Conservation (phyloP, 2,888 invertebrate genomes). For the Zhuqinia jingwanae region DNA sequence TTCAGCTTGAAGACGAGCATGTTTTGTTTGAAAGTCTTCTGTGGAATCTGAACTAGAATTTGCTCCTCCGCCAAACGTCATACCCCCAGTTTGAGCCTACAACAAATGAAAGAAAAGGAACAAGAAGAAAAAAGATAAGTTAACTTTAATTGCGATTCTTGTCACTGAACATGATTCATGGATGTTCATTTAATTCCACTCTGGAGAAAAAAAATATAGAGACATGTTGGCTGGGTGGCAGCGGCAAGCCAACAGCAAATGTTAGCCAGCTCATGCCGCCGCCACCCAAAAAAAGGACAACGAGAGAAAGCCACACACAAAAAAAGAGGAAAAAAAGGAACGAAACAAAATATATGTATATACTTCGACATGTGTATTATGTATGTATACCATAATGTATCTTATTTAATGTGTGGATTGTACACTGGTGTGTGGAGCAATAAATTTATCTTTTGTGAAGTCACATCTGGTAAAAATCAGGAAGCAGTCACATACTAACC, state of each 20-base stretch:
- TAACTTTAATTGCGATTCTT: slow-evolving; percentile 60
- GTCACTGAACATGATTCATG: slow-evolving; percentile 68
- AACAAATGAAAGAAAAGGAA: slow-evolving; percentile 29
- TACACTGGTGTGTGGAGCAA: slow-evolving; percentile 38
- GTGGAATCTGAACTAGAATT: slow-evolving; percentile 82
- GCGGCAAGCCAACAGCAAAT: neutral
- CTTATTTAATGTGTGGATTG: slow-evolving; percentile 18
- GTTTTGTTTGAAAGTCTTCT: slow-evolving; percentile 90
- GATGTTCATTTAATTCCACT: slow-evolving; percentile 43
- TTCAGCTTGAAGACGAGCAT: slow-evolving; percentile 92
- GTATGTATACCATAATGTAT: slow-evolving; percentile 32
- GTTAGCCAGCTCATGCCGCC: neutral
- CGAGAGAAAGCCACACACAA: neutral
- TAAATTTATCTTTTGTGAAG: slow-evolving; percentile 11
- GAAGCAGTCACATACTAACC: slow-evolving; percentile 61
- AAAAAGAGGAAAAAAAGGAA: neutral
- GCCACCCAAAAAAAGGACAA: neutral
- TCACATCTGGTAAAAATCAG: slow-evolving; percentile 48
- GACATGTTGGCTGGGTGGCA: no score
- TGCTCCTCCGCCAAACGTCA: slow-evolving; percentile 77
- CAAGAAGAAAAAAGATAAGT: slow-evolving; percentile 44
- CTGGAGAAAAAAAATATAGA: slow-evolving; percentile 31
- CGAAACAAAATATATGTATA: neutral
- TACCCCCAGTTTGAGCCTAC: slow-evolving; percentile 76
- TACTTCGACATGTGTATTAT: no score